Percentiles rank a stretch among this genome's conserved stretches.
Conservation (phyloP, 2,113 vertebrate species). For the Mustelus asterias region DNA sequence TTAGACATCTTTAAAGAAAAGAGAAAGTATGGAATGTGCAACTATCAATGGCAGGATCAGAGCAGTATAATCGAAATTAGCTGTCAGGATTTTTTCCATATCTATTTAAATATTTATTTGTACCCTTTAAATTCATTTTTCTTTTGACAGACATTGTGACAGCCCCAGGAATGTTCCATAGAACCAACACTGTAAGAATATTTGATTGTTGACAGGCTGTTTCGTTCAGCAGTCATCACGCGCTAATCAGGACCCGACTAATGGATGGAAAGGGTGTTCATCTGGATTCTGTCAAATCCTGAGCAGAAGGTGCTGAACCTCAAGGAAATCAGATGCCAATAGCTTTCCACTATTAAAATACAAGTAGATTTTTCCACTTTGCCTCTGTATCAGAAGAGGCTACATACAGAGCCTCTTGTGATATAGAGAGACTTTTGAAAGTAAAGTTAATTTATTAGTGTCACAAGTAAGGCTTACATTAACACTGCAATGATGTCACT, state of each 20-base stretch:
- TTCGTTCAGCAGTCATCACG: background rate
- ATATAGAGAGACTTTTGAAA: too few relatives aligned
- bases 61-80: constrained; percentile 7
- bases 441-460: too few relatives aligned
- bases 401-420: too few relatives aligned
- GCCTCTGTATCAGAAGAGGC: background rate
- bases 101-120: constrained; percentile 34
- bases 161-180: background rate
- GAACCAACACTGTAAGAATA: background rate
- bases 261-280: background rate
- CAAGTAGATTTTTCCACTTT: background rate
- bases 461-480: too few relatives aligned
- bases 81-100: constrained; percentile 7
- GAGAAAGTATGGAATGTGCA: background rate
- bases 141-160: background rate
- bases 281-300: background rate
- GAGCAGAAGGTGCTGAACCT: background rate
- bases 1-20: background rate
- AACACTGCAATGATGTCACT: too few relatives aligned
- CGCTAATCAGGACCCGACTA: background rate
- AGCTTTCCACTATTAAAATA: background rate
- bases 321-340: background rate
- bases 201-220: background rate
- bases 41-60: constrained; percentile 11
- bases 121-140: background rate